These are phyloP conservation scores for Parasteatoda lunata DNA, from an alignment of 2,888 invertebrate species.

Conservation along the genomic window DNA sequence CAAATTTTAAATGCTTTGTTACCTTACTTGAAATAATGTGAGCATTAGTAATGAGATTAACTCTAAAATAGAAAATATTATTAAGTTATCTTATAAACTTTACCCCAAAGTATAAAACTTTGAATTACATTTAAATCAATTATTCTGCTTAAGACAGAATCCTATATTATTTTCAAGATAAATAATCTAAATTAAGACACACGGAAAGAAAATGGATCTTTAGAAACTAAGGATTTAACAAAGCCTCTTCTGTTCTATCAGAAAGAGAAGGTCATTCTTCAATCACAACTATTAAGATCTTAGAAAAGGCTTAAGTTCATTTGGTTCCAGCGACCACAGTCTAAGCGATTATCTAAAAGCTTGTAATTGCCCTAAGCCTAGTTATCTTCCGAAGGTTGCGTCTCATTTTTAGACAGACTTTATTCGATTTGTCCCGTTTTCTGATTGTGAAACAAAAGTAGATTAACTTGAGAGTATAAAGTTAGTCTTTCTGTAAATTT, in stretches of 20 bases:
- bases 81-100: too few relatives aligned
- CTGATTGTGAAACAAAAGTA: too few relatives aligned
- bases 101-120: too few relatives aligned
- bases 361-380: background rate
- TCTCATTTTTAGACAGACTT: too few relatives aligned
- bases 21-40: too few relatives aligned
- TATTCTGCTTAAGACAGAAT: background rate
- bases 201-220: background rate
- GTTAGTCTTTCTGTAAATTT: too few relatives aligned
- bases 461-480: too few relatives aligned
- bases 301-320: background rate
- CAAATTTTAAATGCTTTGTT: too few relatives aligned
- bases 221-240: background rate
- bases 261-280: background rate
- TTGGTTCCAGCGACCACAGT: background rate
- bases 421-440: too few relatives aligned
- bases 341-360: background rate
- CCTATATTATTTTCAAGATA: background rate
- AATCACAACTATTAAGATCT: background rate
- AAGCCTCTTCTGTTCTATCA: background rate
- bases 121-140: too few relatives aligned
- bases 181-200: background rate
- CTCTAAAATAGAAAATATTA: too few relatives aligned
- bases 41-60: too few relatives aligned
- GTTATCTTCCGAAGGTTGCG: background rate